A percentile compares a stretch with the other conserved stretches of the same genome.
These are phyloP conservation scores for Anthonomus grandis DNA, from an alignment of 1,140 invertebrate species.

Conservation along the genomic window DNA sequence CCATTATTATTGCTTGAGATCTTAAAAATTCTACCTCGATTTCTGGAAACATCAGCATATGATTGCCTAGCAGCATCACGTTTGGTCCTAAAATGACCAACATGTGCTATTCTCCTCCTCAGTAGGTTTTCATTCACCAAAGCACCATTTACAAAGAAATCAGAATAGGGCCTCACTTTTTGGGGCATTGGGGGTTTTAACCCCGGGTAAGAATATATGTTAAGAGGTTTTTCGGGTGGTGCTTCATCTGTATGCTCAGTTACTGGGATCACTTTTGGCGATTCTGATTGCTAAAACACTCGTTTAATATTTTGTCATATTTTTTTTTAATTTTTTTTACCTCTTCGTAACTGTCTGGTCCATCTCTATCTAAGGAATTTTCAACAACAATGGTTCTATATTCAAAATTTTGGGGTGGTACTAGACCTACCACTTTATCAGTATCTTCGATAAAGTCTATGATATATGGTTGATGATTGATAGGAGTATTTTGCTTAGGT, in stretches of 20 bases:
- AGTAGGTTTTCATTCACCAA: constrained; percentile 5
- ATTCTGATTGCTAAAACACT: no score
- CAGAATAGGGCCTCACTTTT: constrained; percentile 34
- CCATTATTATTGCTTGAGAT: neutral
- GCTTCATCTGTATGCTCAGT: no score
- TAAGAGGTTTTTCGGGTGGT: constrained; percentile 6
- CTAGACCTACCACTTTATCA: constrained; percentile 27
- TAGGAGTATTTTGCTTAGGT: constrained; percentile 1
- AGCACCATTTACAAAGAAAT: constrained; percentile 23
- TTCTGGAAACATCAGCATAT: constrained; percentile 34
- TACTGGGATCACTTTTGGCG: no score
- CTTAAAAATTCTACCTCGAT: constrained; percentile 23
- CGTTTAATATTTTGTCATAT: no score
- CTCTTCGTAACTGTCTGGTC: no score
- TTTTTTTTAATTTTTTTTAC: no score
- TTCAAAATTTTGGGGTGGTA: constrained; percentile 29
- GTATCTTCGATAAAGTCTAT: constrained; percentile 24
- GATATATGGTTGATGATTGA: constrained; percentile 17
- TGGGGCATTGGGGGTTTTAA: constrained; percentile 41
- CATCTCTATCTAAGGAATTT: constrained; percentile 10
- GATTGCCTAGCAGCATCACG: constrained; percentile 24
- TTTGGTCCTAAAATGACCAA: constrained; percentile 11
- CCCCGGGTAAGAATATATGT: constrained; percentile 37
- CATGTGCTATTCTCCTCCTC: constrained; percentile 3
- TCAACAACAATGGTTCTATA: constrained; percentile 32